Evolutionary conservation across 2,888 invertebrate genomes (phyloP).

Genomic region (Philereme transversata): DNA sequence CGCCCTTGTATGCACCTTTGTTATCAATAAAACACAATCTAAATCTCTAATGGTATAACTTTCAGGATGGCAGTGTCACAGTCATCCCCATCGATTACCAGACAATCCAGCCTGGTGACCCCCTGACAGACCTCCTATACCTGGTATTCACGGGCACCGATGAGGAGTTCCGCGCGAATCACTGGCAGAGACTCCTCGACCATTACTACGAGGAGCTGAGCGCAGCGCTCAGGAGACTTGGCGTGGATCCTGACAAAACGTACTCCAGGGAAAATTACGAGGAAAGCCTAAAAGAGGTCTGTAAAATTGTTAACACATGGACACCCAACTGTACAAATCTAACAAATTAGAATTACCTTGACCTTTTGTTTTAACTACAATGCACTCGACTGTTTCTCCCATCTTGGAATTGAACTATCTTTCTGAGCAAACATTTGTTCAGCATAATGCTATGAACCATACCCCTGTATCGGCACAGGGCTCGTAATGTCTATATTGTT

Average conservation of each 20-base stretch:
- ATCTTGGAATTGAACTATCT: too few species aligned
- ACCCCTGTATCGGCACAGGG: too few species aligned
- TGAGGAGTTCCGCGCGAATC: slow-evolving; percentile 51
- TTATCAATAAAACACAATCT: too few species aligned
- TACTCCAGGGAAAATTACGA: slow-evolving; percentile 57
- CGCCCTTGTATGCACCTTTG: too few species aligned
- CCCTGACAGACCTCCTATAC: slow-evolving; percentile 53
- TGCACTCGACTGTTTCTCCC: too few species aligned
- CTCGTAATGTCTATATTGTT: too few species aligned
- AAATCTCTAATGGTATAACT: neutral
- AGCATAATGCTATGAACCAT: too few species aligned
- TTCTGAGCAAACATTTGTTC: too few species aligned
- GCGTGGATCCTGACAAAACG: slow-evolving; percentile 45
- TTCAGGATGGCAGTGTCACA: slow-evolving; percentile 38
- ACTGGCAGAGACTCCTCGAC: slow-evolving; percentile 43
- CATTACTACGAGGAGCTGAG: slow-evolving; percentile 48
- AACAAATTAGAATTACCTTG: too few species aligned
- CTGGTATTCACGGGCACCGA: slow-evolving; percentile 58
- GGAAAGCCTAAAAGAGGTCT: slow-evolving; percentile 51
- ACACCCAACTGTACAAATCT: too few species aligned
- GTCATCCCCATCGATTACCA: slow-evolving; percentile 57
- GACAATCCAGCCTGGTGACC: slow-evolving; percentile 51
- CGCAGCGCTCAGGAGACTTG: slow-evolving; percentile 46
- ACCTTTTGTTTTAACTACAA: too few species aligned
- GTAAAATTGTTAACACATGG: too few species aligned